These are phyloP conservation scores for Asobara japonica DNA, from an alignment of 1,140 invertebrate genomes.

Conservation along the genomic window DNA sequence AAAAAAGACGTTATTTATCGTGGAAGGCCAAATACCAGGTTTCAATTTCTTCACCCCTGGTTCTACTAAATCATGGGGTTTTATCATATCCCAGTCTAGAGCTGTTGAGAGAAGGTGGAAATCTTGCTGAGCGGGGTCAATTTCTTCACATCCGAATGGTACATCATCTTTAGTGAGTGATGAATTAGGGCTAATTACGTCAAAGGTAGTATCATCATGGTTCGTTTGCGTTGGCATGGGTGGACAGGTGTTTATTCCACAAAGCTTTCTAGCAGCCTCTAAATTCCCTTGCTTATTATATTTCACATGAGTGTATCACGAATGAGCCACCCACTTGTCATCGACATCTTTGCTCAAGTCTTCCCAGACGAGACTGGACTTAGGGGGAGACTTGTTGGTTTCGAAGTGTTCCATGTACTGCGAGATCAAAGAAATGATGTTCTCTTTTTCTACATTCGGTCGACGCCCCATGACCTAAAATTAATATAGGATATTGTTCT, in stretches of 20 bases:
- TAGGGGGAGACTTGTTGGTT: not conserved
- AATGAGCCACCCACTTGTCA: not conserved
- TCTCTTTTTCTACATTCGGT: not conserved
- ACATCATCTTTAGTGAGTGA: not conserved
- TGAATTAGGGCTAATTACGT: not conserved
- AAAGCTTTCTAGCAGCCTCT: not conserved
- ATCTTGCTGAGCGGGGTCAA: not conserved
- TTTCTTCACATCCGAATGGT: not conserved
- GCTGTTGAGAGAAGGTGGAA: not conserved
- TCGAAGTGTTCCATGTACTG: not conserved
- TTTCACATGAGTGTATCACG: not conserved
- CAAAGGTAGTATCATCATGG: not conserved
- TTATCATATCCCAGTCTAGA: not conserved
- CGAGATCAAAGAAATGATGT: not conserved
- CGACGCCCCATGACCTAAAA: not conserved
- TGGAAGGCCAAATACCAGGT: not conserved
- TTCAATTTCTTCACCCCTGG: not conserved
- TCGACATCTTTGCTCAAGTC: not conserved
- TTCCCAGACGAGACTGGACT: not conserved
- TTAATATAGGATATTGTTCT: not conserved
- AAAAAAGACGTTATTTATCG: not conserved
- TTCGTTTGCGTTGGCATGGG: not conserved
- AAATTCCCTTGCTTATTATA: not conserved
- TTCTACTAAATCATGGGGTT: not conserved
- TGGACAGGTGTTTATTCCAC: not conserved